Percentiles rank a stretch among this genome's conserved stretches.
Evolutionary conservation across 2,113 vertebrate species (phyloP).

Genomic region (Collichthys lucidus): DNA sequence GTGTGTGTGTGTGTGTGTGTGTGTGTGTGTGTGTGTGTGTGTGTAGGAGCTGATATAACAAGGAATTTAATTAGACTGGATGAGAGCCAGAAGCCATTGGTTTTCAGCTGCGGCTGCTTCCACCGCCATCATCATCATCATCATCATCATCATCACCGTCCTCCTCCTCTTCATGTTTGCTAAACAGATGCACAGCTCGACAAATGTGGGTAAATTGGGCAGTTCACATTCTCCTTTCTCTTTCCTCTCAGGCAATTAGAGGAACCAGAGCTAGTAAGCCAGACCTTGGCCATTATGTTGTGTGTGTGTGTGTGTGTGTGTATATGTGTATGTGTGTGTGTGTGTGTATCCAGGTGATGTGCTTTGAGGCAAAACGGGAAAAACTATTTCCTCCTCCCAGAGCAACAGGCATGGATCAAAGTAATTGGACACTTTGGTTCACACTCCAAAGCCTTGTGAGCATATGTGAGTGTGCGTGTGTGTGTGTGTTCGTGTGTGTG

Average conservation of each 20-base stretch:
- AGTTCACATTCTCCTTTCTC: conserved; percentile 49
- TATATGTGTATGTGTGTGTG: conserved; percentile 11
- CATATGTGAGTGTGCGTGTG: neutral
- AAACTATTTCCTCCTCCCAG: conserved; percentile 42
- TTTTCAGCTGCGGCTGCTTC: conserved; percentile 38
- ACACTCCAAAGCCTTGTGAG: conserved; percentile 47
- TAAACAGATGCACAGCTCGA: conserved; percentile 58
- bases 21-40: neutral
- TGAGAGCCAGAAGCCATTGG: conserved; percentile 33
- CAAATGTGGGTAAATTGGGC: conserved; percentile 62
- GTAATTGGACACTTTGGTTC: conserved; percentile 73
- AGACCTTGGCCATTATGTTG: conserved; percentile 53
- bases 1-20: neutral
- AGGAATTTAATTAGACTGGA: conserved; percentile 51
- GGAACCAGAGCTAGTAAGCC: conserved; percentile 44
- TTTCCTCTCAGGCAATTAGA: conserved; percentile 60
- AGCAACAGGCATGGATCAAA: conserved; percentile 66
- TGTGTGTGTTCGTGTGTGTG: neutral
- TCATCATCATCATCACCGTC: conserved; percentile 11
- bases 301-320: conserved; percentile 2
- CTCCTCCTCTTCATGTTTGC: conserved; percentile 24
- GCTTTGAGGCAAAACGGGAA: conserved; percentile 35
- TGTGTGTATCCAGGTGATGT: conserved; percentile 48
- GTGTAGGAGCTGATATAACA: conserved; percentile 34
- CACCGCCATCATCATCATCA: conserved; percentile 24